These are phyloP conservation scores for Ormia ochracea DNA, from an alignment of 2,888 invertebrate species.

Conservation along the genomic window DNA sequence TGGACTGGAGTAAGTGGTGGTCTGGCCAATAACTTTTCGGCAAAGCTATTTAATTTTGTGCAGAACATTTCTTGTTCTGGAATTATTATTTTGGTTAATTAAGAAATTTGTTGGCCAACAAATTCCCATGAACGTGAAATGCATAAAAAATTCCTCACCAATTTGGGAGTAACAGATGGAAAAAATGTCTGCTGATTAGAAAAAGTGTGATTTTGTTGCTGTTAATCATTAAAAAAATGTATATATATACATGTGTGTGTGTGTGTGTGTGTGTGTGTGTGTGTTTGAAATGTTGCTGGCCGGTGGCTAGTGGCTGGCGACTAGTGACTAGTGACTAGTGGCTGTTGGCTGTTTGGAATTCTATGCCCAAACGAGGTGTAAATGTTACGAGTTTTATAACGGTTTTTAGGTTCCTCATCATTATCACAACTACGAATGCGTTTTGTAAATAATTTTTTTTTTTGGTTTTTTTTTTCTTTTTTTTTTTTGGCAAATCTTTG, in stretches of 20 bases:
- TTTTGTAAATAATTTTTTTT: constrained; percentile 40
- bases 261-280: no score
- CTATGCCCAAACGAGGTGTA: constrained; percentile 42
- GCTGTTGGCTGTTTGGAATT: no score
- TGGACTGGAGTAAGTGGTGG: no score
- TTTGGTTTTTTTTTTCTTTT: no score
- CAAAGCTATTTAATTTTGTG: background rate
- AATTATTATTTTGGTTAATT: constrained; percentile 34
- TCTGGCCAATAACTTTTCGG: no score
- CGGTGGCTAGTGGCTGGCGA: no score
- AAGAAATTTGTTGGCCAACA: background rate
- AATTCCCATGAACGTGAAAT: constrained; percentile 39
- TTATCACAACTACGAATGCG: constrained; percentile 55
- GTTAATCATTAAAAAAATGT: constrained; percentile 47
- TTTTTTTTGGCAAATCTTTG: constrained; percentile 33
- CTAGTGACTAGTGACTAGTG: no score
- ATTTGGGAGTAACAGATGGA: background rate
- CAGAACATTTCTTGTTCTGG: background rate
- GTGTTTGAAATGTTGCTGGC: background rate
- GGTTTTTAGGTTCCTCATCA: constrained; percentile 44
- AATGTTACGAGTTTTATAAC: constrained; percentile 48
- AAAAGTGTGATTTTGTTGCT: constrained; percentile 49
- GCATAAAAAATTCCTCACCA: background rate
- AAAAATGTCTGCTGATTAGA: constrained; percentile 61
- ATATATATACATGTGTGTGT: no score